Evolutionary conservation across 2,888 invertebrate genomes (phyloP).

Genomic region (Axea sp.): DNA sequence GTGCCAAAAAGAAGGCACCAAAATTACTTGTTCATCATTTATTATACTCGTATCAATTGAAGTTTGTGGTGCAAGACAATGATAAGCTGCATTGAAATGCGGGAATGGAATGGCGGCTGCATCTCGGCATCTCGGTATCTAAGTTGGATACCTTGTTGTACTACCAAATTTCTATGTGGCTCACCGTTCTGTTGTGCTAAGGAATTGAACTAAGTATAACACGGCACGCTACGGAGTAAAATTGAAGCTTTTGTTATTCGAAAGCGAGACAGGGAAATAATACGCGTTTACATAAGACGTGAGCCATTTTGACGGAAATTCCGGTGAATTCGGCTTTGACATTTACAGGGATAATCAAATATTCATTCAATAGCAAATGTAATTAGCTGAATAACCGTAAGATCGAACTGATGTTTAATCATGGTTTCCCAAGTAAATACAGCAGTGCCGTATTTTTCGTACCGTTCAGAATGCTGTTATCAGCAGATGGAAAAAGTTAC

Average conservation of each 20-base stretch:
- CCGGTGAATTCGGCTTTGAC: slow-evolving; percentile 1
- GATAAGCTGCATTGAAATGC: slow-evolving; percentile 27
- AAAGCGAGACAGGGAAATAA: slow-evolving; percentile 26
- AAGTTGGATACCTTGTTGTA: slow-evolving; percentile 36
- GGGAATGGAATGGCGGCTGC: slow-evolving; percentile 16
- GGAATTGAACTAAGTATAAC: slow-evolving; percentile 29
- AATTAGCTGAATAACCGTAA: background rate
- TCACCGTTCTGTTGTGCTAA: slow-evolving; percentile 2
- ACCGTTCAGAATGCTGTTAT: too few species aligned
- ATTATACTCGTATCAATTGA: slow-evolving; percentile 5
- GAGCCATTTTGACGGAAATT: slow-evolving; percentile 25
- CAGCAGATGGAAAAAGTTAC: background rate
- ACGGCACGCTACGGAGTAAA: slow-evolving; percentile 5
- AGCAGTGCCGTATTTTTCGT: too few species aligned
- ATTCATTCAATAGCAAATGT: slow-evolving; percentile 1
- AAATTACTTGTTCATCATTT: slow-evolving; percentile 6
- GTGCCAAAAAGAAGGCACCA: too few species aligned
- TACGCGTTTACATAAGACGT: slow-evolving; percentile 22
- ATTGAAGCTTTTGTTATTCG: slow-evolving; percentile 34
- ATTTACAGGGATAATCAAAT: slow-evolving; percentile 10
- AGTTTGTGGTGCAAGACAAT: slow-evolving; percentile 14
- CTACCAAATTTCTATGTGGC: slow-evolving; percentile 34
- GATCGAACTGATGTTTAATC: slow-evolving; percentile 1
- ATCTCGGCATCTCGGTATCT: slow-evolving; percentile 2
- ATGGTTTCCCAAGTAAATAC: background rate